Conservation (phyloP, 2,113 vertebrate genomes). For the Tachuris rubrigastra region DNA sequence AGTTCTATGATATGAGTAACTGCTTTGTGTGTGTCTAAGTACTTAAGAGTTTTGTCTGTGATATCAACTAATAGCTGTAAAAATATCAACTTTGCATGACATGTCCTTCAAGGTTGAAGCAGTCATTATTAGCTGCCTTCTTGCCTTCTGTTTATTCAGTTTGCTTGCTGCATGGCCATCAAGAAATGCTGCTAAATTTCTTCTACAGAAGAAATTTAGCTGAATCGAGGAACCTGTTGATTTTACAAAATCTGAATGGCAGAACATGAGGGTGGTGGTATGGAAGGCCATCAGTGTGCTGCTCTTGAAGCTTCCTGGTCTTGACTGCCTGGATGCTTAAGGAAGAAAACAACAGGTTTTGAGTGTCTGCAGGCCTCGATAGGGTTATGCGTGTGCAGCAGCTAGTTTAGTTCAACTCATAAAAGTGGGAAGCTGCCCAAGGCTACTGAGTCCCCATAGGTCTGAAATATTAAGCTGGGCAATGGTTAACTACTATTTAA, state of each 20-base stretch:
- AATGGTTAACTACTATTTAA: slow-evolving; percentile 13
- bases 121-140: background rate
- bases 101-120: background rate
- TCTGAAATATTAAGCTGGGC: background rate
- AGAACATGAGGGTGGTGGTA: background rate
- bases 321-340: background rate
- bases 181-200: background rate
- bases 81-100: background rate
- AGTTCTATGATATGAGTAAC: background rate
- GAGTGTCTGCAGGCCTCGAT: background rate
- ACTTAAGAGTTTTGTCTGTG: background rate
- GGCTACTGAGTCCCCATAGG: background rate
- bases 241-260: background rate
- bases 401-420: background rate
- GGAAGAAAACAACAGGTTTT: background rate
- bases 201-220: background rate
- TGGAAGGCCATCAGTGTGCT: background rate
- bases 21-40: background rate
- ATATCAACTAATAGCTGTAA: background rate
- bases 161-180: background rate
- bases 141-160: background rate
- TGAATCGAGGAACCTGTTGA: background rate
- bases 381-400: background rate
- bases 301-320: background rate
- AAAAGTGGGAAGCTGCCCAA: background rate